Evolutionary conservation across 1,140 invertebrate species (phyloP).

Genomic region (Trichogramma pretiosum): DNA sequence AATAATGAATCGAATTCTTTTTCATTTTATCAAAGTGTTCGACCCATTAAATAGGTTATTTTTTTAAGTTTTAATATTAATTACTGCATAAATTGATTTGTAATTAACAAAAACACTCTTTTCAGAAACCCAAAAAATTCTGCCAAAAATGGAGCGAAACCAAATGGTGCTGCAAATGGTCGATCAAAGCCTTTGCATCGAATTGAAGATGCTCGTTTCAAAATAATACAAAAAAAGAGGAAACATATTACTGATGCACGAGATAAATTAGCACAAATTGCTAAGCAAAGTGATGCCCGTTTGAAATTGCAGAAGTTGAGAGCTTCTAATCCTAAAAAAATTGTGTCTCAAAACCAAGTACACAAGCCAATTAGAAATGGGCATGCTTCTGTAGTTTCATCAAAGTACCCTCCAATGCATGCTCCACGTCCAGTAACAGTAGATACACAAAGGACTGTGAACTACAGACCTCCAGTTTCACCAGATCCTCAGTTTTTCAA

Average conservation of each 20-base stretch:
- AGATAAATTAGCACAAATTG: conserved; percentile 58
- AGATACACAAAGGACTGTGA: conserved; percentile 25
- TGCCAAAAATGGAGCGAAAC: conserved; percentile 19
- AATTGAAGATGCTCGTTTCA: conserved; percentile 58
- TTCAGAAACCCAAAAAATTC: too few species aligned
- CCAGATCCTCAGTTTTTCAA: conserved; percentile 32
- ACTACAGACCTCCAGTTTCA: conserved; percentile 27
- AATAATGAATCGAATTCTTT: too few species aligned
- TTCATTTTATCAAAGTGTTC: too few species aligned
- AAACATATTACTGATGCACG: conserved; percentile 57
- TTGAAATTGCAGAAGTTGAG: conserved; percentile 49
- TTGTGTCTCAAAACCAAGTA: conserved; percentile 33
- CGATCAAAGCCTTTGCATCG: too few species aligned
- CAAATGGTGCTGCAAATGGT: conserved; percentile 22
- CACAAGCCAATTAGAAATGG: conserved; percentile 47
- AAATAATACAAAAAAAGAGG: conserved; percentile 61
- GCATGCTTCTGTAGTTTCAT: conserved; percentile 45
- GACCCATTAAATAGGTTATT: too few species aligned
- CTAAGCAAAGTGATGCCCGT: conserved; percentile 57
- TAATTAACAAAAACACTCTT: background rate
- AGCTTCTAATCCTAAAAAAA: conserved; percentile 32
- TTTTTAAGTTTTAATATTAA: too few species aligned
- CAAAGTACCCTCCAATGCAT: conserved; percentile 33
- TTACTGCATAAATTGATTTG: too few species aligned
- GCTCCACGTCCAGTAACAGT: conserved; percentile 20